Evolutionary conservation across 2,888 invertebrate genomes (phyloP), one percentile per base, ranked within the genome.

Genomic region (Cremastobaeus sp.): DNA sequence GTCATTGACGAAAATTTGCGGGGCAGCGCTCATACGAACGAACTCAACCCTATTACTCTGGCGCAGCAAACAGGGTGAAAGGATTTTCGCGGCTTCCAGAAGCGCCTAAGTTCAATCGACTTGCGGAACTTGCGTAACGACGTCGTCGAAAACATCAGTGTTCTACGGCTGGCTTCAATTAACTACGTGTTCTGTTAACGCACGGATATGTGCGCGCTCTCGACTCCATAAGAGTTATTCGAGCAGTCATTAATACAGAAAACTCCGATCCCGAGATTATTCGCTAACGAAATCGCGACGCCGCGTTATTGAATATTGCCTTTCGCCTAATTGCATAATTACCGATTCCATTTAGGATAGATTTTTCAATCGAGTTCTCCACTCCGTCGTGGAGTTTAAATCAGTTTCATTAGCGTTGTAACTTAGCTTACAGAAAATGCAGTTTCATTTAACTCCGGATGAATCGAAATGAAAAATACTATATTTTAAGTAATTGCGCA

Each of bases 181-280:
- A 74, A 74, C 74, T 74, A 74, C 74, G 74, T 74, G 74, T 74
- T 74, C 74, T 69, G 69, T 74, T 74, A 74, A 74, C 68, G 62
- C 73, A 57, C 45, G 57, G 57, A 64, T 74, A 45, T 74, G 37
- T 65, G 52, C 54, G 41, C 34, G 43, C 57, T 20, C 72, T 59
- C 39, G 54, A 65, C 59, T 72, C 41, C 18, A 47, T 47, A 43
- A 54, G 60, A 54, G 48, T 72, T 71, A 64, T 64, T 64, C 65
- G 65, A 64, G 50, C 70, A 47, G 39, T 48, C 28, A 41, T 54
- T 55, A 32, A 9, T n/a, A 34, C 48, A 45, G 14, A 20, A 59
- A 35, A 52, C 3, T 39, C 37, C 8, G 1, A 2, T 25, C 8
- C n/a, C 2, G 5, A 6, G 21, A 14, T 52, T 34, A 48, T 48